Base-by-base conservation (phyloP, 2,797 vertebrate species). In the Apogon hyalosoma region DNA sequence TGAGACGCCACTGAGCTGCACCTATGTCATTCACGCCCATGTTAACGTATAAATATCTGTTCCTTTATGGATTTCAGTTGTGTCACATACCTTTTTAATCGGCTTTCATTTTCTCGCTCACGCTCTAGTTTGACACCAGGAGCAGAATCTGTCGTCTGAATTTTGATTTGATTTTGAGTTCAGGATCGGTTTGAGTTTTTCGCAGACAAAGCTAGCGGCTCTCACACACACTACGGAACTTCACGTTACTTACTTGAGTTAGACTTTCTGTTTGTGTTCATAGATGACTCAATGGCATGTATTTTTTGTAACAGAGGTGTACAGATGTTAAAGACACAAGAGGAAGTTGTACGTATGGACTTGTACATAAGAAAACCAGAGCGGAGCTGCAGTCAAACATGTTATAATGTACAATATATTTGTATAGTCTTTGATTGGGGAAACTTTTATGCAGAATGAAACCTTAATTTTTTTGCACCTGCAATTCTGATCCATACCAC, bases 1-100 rank as follows among this genome's bases (percentile, higher is more conserved):
- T 98, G 96, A 95, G 97, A 79, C 95, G 97, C 60, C 97, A 98
- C 75, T 98, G 94, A 98, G 24, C 6, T 28, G 82, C 70, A 59
- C 74, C 7, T 47, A 49, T 41, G 36, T 66, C 66, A 68, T 51
- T 11, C 40, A 13, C 52, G 33, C 38, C 19, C 40, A n/a, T 46
- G 40, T 53, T 63, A 46, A 80, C 63, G 50, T 40, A 66, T n/a
- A 70, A 61, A 83, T 65, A 63, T 61, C 59, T 11, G 6, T 63
- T 78, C 70, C 75, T 88, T 80, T 73, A 64, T 58, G 61, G 77
- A 63, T 73, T 79, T 28, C 24, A 4, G 4, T 28, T 28, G 24
- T 28, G 24, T 28, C 24, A 28, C 6, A 6, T 28, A 28, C 24
- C 5, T 69, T 46, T 80, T 85, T 73, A 53, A 47, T 75, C 48